A percentile compares a stretch with the other conserved stretches of the same genome.
These are phyloP conservation scores for Sebastes baramenuke DNA, from an alignment of 2,797 vertebrate species.

Conservation along the genomic window DNA sequence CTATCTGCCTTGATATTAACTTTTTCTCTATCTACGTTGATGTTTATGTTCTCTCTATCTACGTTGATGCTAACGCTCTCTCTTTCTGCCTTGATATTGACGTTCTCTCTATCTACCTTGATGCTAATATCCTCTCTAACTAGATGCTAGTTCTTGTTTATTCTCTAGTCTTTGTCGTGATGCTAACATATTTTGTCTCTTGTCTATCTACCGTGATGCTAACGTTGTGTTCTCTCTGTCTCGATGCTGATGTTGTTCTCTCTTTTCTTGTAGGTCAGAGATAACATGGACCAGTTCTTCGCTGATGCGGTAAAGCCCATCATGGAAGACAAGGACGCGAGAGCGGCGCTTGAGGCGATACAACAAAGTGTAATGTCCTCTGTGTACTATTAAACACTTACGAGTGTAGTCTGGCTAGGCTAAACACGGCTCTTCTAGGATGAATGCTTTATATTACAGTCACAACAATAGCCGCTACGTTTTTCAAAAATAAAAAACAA, in stretches of 20 bases:
- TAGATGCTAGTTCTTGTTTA: background rate
- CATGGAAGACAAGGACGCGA: accelerated
- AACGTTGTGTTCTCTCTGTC: background rate
- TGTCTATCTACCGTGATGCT: background rate
- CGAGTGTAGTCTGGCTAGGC: background rate
- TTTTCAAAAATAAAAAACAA: background rate
- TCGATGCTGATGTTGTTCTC: background rate
- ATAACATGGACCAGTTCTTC: accelerated
- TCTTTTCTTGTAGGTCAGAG: background rate
- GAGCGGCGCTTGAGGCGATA: accelerated
- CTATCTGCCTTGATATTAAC: background rate
- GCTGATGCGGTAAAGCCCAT: accelerated
- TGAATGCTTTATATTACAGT: background rate
- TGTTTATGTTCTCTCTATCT: background rate
- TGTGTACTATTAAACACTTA: background rate
- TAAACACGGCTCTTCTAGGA: background rate
- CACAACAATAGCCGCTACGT: too few relatives aligned
- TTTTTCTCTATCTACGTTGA: too few relatives aligned
- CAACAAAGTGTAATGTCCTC: background rate
- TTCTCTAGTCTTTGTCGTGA: background rate
- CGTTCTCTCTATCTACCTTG: background rate
- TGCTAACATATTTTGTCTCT: background rate
- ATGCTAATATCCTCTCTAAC: background rate
- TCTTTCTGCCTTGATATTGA: background rate
- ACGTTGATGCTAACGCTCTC: background rate